A percentile compares a stretch with the other conserved stretches of the same genome.
Conservation (phyloP, 1,140 invertebrate genomes). For the Kradibia gibbosae region DNA sequence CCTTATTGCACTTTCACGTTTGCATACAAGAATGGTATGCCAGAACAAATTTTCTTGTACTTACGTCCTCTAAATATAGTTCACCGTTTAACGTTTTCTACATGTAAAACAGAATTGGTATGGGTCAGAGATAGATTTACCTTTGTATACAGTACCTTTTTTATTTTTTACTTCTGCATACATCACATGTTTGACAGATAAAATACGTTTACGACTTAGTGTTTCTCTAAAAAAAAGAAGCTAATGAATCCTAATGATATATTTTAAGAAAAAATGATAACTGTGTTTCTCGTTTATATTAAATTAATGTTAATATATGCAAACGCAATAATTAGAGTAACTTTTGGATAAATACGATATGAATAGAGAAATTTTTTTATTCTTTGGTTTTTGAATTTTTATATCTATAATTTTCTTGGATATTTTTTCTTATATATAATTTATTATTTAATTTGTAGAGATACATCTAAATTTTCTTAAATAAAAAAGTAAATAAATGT, state of each 20-base stretch:
- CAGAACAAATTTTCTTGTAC: constrained; percentile 1
- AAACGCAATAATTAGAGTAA: not conserved
- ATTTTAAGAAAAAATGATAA: constrained; percentile 3
- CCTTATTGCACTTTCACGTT: not conserved
- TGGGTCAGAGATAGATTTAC: constrained; percentile 37
- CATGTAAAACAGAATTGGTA: constrained; percentile 43
- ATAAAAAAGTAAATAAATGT: too few species aligned
- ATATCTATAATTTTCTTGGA: too few species aligned
- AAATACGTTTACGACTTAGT: constrained; percentile 14
- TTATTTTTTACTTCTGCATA: not conserved
- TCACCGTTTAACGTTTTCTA: constrained; percentile 41
- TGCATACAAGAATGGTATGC: constrained; percentile 16
- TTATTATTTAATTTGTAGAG: too few species aligned
- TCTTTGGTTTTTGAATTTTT: too few species aligned
- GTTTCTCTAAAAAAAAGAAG: not conserved
- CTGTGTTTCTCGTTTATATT: not conserved
- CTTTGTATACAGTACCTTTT: not conserved
- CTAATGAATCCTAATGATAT: constrained; percentile 25
- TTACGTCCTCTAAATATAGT: constrained; percentile 38
- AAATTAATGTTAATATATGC: not conserved
- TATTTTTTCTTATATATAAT: too few species aligned
- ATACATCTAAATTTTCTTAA: too few species aligned
- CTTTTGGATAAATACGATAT: not conserved
- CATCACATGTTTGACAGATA: not conserved
- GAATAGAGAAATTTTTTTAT: not conserved